These are phyloP conservation scores for Priocnemis perturbator DNA, from an alignment of 2,888 invertebrate genomes.

Conservation along the genomic window DNA sequence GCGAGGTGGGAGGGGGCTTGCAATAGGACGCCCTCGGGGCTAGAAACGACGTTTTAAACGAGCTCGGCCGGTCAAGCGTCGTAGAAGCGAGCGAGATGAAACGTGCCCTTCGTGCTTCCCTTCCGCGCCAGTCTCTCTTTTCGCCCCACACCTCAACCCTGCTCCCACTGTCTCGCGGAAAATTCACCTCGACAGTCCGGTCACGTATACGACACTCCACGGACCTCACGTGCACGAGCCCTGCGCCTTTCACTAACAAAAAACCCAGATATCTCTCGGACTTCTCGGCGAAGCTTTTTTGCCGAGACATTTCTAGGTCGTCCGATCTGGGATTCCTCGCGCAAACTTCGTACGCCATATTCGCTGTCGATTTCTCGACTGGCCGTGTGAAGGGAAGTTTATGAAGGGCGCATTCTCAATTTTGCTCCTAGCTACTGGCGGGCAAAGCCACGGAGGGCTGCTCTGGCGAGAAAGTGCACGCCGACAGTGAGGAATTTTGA, in stretches of 20 bases:
- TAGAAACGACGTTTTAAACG: slow-evolving; percentile 48
- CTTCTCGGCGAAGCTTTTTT: neutral
- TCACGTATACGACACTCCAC: slow-evolving; percentile 41
- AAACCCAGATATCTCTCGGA: neutral
- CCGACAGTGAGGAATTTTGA: no score
- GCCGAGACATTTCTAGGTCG: neutral
- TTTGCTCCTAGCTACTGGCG: no score
- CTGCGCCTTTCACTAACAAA: neutral
- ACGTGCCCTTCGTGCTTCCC: neutral
- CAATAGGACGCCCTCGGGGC: slow-evolving; percentile 12
- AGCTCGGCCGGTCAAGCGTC: slow-evolving; percentile 19
- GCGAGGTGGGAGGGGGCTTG: neutral
- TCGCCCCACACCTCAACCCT: no score
- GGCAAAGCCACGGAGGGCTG: no score
- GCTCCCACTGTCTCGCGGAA: slow-evolving; percentile 1
- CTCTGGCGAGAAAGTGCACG: no score
- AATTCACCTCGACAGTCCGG: slow-evolving; percentile 28
- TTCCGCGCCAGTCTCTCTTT: no score
- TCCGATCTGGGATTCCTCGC: neutral
- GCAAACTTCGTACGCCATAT: neutral
- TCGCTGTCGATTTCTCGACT: no score
- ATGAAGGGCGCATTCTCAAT: no score
- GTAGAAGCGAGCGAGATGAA: slow-evolving; percentile 7
- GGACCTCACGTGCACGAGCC: slow-evolving; percentile 16
- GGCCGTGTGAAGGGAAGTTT: no score